phyloP scores from a whole-genome alignment of 2,113 vertebrate genomes.

The Bubo scandiacus region DNA sequence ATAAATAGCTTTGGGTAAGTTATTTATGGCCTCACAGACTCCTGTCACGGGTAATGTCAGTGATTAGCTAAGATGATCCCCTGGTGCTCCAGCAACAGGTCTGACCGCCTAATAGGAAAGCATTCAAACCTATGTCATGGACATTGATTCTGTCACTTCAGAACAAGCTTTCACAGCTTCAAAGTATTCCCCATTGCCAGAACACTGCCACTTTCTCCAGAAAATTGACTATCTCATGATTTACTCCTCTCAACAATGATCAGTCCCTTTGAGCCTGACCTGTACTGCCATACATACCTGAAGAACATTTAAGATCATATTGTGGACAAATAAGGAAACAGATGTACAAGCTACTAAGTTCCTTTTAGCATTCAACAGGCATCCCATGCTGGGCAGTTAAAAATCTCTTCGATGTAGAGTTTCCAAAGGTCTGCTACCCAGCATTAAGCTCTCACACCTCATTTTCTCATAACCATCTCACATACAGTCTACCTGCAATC shows the following conservation, averaged over 20 bases:
- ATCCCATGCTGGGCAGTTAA: neutral
- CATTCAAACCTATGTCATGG: slow-evolving; percentile 11
- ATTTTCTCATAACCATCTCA: neutral
- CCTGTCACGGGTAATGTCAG: neutral
- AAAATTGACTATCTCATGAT: slow-evolving; percentile 2
- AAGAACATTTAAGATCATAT: neutral
- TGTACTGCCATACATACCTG: neutral
- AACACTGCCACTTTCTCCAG: neutral
- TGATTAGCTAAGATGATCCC: slow-evolving; percentile 37
- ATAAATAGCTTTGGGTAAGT: neutral
- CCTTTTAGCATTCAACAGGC: neutral
- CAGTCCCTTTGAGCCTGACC: neutral
- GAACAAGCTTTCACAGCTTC: slow-evolving; percentile 1
- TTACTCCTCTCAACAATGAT: neutral
- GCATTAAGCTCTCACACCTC: neutral
- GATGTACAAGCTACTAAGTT: neutral
- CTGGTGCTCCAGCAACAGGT: neutral
- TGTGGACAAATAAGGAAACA: neutral
- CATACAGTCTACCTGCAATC: neutral
- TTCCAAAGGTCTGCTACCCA: neutral
- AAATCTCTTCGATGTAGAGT: neutral
- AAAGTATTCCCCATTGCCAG: neutral
- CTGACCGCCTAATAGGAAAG: slow-evolving; percentile 29
- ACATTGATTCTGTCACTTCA: slow-evolving; percentile 52
- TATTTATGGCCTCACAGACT: neutral